These are phyloP conservation scores for Sebastes vulpes DNA, from an alignment of 2,797 vertebrate genomes.

Conservation along the genomic window DNA sequence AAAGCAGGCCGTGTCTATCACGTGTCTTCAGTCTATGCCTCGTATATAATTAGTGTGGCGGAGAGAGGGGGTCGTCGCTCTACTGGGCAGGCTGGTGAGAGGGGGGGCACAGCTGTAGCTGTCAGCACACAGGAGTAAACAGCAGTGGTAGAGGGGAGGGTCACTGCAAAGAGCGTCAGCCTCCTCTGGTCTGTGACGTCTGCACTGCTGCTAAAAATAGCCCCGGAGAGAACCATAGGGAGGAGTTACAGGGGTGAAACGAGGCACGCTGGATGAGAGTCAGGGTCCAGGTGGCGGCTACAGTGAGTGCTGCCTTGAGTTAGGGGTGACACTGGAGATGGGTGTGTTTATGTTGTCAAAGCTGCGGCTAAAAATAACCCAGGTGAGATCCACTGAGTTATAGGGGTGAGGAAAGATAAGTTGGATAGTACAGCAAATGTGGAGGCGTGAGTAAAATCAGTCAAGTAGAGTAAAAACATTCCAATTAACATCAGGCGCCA, in stretches of 20 bases:
- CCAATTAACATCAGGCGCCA: background rate
- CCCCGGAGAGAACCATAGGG: constrained; percentile 39
- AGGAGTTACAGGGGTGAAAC: constrained; percentile 44
- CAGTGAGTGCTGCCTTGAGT: constrained; percentile 31
- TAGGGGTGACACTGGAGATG: constrained; percentile 43
- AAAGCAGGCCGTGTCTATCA: constrained; percentile 47
- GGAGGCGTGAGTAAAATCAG: constrained; percentile 11
- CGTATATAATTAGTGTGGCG: constrained; percentile 54
- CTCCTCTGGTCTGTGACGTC: constrained; percentile 78
- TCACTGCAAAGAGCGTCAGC: constrained; percentile 59
- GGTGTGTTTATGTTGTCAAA: constrained; percentile 46
- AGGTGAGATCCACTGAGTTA: background rate
- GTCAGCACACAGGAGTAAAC: constrained; percentile 67
- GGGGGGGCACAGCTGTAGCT: constrained; percentile 72
- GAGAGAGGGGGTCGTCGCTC: constrained; percentile 1
- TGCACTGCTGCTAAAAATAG: constrained; percentile 81
- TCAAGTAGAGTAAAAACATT: constrained; percentile 8
- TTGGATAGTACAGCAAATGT: constrained; percentile 1
- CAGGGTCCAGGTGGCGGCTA: constrained; percentile 48
- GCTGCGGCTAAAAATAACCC: constrained; percentile 61
- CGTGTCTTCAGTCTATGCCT: constrained; percentile 17
- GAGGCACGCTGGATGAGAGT: constrained; percentile 36
- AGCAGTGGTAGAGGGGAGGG: constrained; percentile 44
- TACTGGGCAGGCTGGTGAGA: constrained; percentile 14
- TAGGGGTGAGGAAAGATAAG: constrained; percentile 22